These are phyloP conservation scores for Craseonycteris thonglongyai DNA, from an alignment of 2,113 vertebrate genomes.

Conservation along the genomic window DNA sequence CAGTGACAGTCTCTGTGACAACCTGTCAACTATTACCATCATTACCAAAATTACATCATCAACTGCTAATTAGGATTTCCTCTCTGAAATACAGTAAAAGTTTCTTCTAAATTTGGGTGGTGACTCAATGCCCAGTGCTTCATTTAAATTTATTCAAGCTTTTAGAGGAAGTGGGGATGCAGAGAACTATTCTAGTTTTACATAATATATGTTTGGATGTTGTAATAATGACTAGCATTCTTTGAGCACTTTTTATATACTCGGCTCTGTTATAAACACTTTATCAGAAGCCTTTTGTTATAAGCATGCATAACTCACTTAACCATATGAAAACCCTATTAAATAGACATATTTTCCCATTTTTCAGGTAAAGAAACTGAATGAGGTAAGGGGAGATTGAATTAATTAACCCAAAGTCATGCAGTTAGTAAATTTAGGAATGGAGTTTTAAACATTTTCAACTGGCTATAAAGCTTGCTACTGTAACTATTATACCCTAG, in stretches of 20 bases:
- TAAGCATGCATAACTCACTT: background rate
- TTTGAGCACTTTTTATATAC: background rate
- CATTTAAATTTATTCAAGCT: background rate
- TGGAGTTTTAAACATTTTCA: background rate
- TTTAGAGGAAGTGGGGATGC: background rate
- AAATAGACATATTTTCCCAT: background rate
- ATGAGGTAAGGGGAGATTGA: background rate
- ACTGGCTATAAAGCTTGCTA: background rate
- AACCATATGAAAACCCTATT: background rate
- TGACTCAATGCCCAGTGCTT: background rate
- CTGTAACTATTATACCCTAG: background rate
- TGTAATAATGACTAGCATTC: background rate
- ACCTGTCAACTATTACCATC: accelerated
- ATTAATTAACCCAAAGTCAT: background rate
- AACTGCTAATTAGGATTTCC: accelerated
- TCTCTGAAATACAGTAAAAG: background rate
- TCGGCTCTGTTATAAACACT: background rate
- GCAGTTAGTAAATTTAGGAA: background rate
- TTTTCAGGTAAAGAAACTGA: background rate
- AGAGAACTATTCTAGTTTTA: background rate
- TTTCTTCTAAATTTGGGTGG: background rate
- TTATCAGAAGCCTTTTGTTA: background rate
- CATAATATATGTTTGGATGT: background rate
- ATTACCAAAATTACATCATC: background rate
- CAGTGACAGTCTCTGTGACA: background rate